phyloP scores from a whole-genome alignment of 1,140 invertebrate species.

The Drosophila ironensis region DNA sequence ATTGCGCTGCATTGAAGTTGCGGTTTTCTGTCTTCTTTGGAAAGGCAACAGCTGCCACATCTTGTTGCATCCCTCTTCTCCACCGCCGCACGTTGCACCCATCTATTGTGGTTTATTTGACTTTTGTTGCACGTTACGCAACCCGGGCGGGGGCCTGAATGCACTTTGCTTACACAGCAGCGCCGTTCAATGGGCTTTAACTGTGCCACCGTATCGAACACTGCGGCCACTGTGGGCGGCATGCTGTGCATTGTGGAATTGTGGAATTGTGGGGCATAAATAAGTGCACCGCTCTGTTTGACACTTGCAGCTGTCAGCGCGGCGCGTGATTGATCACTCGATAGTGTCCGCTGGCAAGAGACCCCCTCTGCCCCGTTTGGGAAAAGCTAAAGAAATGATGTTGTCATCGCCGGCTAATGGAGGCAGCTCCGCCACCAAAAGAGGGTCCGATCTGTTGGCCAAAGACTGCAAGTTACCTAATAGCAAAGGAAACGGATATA shows the following conservation, averaged over 20 bases:
- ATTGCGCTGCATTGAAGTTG: slow-evolving; percentile 27
- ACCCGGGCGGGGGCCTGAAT: slow-evolving; percentile 28
- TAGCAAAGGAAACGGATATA: neutral
- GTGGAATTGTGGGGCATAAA: slow-evolving; percentile 38
- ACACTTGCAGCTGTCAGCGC: slow-evolving; percentile 75
- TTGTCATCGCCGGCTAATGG: slow-evolving; percentile 27
- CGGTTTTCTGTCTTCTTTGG: slow-evolving; percentile 24
- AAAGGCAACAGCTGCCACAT: slow-evolving; percentile 31
- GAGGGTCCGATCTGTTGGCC: slow-evolving; percentile 26
- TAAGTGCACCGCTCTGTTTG: slow-evolving; percentile 69
- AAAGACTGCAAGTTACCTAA: neutral
- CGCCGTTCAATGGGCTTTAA: slow-evolving; percentile 42
- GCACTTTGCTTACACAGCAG: slow-evolving; percentile 40
- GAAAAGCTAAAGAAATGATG: slow-evolving; percentile 9
- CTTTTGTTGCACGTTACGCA: slow-evolving; percentile 70
- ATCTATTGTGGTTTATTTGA: slow-evolving; percentile 61
- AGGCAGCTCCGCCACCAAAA: slow-evolving; percentile 31
- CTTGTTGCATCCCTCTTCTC: slow-evolving; percentile 16
- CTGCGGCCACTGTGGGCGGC: slow-evolving; percentile 29
- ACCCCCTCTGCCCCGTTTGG: neutral
- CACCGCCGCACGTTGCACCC: neutral
- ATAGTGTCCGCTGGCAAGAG: too few species aligned
- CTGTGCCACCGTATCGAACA: slow-evolving; percentile 43
- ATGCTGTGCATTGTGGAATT: too few species aligned
- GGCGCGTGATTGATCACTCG: slow-evolving; percentile 64